phyloP scores from a whole-genome alignment of 2,113 vertebrate genomes.

The Macrotis lagotis region DNA sequence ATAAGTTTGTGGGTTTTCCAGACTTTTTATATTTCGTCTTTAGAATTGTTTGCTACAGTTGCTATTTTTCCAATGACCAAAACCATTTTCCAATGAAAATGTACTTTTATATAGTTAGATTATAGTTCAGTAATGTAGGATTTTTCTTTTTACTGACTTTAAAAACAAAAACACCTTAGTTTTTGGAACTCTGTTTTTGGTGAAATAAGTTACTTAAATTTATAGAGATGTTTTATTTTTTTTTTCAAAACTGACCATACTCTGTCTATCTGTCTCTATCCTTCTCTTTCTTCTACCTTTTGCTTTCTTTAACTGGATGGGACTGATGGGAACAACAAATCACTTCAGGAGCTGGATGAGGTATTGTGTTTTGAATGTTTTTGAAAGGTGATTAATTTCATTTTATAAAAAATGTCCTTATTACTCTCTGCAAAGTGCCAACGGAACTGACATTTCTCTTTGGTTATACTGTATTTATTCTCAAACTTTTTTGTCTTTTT shows the following conservation, averaged over 20 bases:
- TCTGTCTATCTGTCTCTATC: slow-evolving; percentile 83
- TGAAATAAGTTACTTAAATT: slow-evolving; percentile 58
- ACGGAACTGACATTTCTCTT: slow-evolving; percentile 28
- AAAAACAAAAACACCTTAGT: slow-evolving; percentile 18
- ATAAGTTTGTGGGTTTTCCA: slow-evolving; percentile 35
- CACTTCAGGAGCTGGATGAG: slow-evolving; percentile 98
- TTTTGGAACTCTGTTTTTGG: slow-evolving; percentile 51
- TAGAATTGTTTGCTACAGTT: slow-evolving; percentile 3
- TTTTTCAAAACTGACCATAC: slow-evolving; percentile 80
- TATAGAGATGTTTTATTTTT: background rate
- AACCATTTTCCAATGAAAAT: slow-evolving; percentile 45
- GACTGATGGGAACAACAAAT: slow-evolving; percentile 88
- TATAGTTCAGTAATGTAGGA: background rate
- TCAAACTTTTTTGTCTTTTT: background rate
- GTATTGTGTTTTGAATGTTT: slow-evolving; percentile 86
- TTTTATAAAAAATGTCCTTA: background rate
- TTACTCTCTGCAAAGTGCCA: slow-evolving; percentile 8
- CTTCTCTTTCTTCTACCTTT: slow-evolving; percentile 69
- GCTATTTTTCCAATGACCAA: slow-evolving; percentile 4
- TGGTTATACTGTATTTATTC: slow-evolving; percentile 23
- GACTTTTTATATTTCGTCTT: slow-evolving; percentile 55
- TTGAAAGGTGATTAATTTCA: slow-evolving; percentile 6
- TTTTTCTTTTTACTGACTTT: slow-evolving; percentile 3
- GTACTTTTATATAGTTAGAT: background rate
- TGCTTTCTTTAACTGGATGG: slow-evolving; percentile 88